Evolutionary conservation across 2,113 vertebrate species (phyloP), one percentile per base, ranked within the genome.

Genomic region (Gopherus evgoodei): DNA sequence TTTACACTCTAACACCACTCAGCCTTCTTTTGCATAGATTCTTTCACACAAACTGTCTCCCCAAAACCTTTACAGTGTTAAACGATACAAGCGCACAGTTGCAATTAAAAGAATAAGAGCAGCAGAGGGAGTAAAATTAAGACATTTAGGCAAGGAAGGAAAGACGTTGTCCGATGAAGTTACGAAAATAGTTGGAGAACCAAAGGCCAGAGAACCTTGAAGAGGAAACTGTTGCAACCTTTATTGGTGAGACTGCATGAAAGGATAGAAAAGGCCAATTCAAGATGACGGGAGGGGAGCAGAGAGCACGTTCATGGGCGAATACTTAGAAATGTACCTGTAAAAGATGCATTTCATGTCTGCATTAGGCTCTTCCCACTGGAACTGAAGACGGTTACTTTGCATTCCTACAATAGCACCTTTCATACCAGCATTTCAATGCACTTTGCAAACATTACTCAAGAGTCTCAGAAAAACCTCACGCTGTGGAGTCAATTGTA

Each of bases 201-300:
- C 3, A 8, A 76, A 76, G 81, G 29, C 52, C 35, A 84, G 11
- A 50, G 35, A 69, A 82, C 44, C 42, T 13, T 24, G 42, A 88
- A 69, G 47, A 59, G 59, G 59, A 35, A 69, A 78, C 0, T 5
- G 16, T 38, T 89, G 19, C 50, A 87, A 31, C 50, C 0, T 0
- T 76, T 59, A 62, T 10, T 31, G n/a, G 54, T 29, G 42, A 44
- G 24, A 76, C 75, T 47, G 42, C 22, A 14, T 24, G 12, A 76
- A 76, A 27, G 75, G 11, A 14, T 24, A 27, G 65, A 38, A 69
- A 47, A 44, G 42, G 75, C 6, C 86, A 83, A 11, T 0, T 0
- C 54, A 56, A 91, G 25, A 21, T 13, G 47, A 86, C 38, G 35
- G 11, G 78, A 86, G 17, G 12, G 27, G 35, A 84, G 54, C 72